These are phyloP conservation scores for Mythimna pallens DNA, from an alignment of 2,888 invertebrate species.

Conservation along the genomic window DNA sequence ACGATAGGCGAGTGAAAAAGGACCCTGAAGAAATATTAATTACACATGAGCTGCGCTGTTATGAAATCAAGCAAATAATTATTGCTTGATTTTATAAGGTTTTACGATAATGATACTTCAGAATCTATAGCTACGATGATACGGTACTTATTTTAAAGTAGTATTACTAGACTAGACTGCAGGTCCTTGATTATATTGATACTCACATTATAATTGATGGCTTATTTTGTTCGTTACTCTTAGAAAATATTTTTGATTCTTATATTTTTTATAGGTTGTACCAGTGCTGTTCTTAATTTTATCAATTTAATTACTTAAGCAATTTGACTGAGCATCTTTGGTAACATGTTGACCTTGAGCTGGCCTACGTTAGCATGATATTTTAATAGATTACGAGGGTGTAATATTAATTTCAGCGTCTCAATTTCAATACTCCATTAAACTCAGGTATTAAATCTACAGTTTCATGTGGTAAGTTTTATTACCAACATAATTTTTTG, in stretches of 20 bases:
- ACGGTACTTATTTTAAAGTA: no score
- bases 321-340: not conserved
- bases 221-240: not conserved
- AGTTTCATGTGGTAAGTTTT: no score
- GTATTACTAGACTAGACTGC: not conserved
- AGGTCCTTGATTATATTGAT: not conserved
- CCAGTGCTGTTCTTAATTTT: no score
- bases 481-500: no score
- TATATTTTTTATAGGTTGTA: not conserved
- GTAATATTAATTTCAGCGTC: not conserved
- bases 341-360: not conserved
- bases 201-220: not conserved
- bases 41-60: not conserved
- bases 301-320: no score
- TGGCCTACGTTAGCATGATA: not conserved
- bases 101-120: not conserved
- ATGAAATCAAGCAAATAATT: no score
- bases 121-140: no score
- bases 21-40: slow-evolving; percentile 13
- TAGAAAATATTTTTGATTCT: not conserved
- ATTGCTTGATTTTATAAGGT: not conserved
- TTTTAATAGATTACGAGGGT: not conserved
- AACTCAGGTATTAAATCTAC: no score
- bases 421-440: not conserved
- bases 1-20: no score